Base-by-base conservation (phyloP, 2,888 invertebrate genomes). In the Xestia xanthographa region DNA sequence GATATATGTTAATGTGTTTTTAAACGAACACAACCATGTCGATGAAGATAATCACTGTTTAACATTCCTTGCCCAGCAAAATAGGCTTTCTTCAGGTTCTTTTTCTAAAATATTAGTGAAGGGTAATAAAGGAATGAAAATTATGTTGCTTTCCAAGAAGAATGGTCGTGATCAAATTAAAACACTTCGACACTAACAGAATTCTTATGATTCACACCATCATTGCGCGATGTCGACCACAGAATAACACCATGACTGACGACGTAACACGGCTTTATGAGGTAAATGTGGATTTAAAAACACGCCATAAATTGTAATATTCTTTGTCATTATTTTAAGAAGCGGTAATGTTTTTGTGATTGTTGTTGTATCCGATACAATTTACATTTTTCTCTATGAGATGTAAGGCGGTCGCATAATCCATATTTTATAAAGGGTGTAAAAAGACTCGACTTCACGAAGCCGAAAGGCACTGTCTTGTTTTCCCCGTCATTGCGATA, bases 181-280 rank as follows among this genome's bases (percentile, higher is more conserved):
- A 56, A 0, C 14, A 26, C 14, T 56, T 56, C 26, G 14, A 26
- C 2, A 14, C 56, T 26, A 3, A 58, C 29, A 20, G 20, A 29
- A 58, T 58, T 58, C 29, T 58, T 29, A 58, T 58, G 58, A 29
- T 17, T 26, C 6, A 56, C 6, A 56, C 56, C 11, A 29, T 41
- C 62, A 53, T 29, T 26, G 71, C 66, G 67, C 74, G 71, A 56
- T 72, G 82, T 82, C 82, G 66, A 43, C 77, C 62, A 48, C 82
- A 83, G 80, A 76, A 82, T 79, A 86, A 80, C 73, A 72, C 60
- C 41, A 84, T 90, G 90, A 89, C 90, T 86, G 84, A 90, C 81
- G 85, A 83, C 50, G 75, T 60, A 34, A 66, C 73, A 62, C 68
- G 29, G 74, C 69, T 82, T 77, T 74, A 70, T 69, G 74, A 53